phyloP scores from a whole-genome alignment of 2,797 vertebrate genomes.

The Spondyliosoma cantharus region DNA sequence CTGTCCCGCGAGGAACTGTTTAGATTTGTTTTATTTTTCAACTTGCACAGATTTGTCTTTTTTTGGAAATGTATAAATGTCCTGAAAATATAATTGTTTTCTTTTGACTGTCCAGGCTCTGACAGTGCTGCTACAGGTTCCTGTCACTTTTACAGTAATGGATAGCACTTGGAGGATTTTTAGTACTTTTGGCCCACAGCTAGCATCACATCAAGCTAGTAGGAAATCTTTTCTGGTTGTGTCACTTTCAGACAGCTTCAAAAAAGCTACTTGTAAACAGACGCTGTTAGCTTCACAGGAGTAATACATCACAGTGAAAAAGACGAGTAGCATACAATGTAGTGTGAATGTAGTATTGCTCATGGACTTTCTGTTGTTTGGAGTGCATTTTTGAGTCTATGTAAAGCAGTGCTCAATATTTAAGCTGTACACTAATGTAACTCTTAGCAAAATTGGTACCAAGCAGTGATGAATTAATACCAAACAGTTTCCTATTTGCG shows the following conservation, averaged over 20 bases:
- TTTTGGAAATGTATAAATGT: not conserved
- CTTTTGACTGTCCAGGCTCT: not conserved
- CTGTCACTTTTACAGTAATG: not conserved
- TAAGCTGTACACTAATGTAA: not conserved
- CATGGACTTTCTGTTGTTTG: not conserved
- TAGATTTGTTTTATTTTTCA: not conserved
- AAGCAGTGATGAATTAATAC: not conserved
- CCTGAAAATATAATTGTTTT: conserved; percentile 2
- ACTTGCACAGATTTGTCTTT: not conserved
- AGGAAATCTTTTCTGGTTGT: conserved; percentile 7
- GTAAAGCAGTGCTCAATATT: not conserved
- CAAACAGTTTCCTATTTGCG: too few relatives aligned
- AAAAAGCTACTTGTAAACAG: conserved; percentile 1
- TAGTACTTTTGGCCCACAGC: not conserved
- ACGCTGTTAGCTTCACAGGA: not conserved
- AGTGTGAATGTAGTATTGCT: too few relatives aligned
- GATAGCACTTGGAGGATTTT: not conserved
- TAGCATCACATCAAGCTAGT: conserved; percentile 5
- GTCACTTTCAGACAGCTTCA: conserved; percentile 24
- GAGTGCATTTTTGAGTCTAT: not conserved
- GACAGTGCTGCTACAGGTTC: not conserved
- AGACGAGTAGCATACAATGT: not conserved
- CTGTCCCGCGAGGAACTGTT: not conserved
- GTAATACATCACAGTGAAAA: not conserved
- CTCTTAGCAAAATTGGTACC: not conserved